Percentiles rank a stretch among this genome's conserved stretches.
Conservation (phyloP, 2,888 invertebrate species). For the Apodemia mormo region DNA sequence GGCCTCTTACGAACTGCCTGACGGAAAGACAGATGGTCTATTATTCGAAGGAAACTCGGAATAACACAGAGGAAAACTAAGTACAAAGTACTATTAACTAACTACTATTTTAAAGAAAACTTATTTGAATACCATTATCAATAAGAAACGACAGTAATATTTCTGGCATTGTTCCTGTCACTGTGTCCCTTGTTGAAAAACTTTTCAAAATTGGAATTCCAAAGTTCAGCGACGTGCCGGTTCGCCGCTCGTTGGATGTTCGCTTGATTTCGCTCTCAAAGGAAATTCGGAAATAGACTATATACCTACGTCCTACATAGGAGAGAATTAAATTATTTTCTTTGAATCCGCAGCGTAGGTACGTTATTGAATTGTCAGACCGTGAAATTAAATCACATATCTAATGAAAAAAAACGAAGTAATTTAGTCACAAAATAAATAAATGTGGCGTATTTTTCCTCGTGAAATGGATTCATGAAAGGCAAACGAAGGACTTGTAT, state of each 20-base stretch:
- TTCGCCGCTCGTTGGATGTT: constrained; percentile 60
- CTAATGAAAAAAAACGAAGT: constrained; percentile 36
- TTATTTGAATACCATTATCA: constrained; percentile 4
- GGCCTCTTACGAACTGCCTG: too few relatives aligned
- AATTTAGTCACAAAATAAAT: not conserved
- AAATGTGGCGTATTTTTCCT: constrained; percentile 1
- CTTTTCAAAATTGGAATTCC: constrained; percentile 82
- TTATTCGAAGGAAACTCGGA: too few relatives aligned
- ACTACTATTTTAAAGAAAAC: too few relatives aligned
- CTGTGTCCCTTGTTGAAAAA: constrained; percentile 39
- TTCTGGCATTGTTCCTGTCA: constrained; percentile 68
- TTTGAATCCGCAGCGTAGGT: constrained; percentile 46
- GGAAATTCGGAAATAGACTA: constrained; percentile 76
- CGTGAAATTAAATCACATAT: constrained; percentile 61
- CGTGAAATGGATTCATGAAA: not conserved
- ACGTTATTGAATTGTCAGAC: constrained; percentile 71
- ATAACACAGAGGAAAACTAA: too few relatives aligned
- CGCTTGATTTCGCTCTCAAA: constrained; percentile 72
- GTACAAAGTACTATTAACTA: too few relatives aligned
- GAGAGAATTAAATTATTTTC: constrained; percentile 70
- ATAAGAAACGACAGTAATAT: constrained; percentile 33
- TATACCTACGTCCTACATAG: constrained; percentile 61
- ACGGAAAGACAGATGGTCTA: too few relatives aligned
- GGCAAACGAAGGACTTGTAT: not conserved
- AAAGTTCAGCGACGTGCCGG: constrained; percentile 76